phyloP scores from a whole-genome alignment of 2,797 vertebrate species.

The Crax fasciolata region DNA sequence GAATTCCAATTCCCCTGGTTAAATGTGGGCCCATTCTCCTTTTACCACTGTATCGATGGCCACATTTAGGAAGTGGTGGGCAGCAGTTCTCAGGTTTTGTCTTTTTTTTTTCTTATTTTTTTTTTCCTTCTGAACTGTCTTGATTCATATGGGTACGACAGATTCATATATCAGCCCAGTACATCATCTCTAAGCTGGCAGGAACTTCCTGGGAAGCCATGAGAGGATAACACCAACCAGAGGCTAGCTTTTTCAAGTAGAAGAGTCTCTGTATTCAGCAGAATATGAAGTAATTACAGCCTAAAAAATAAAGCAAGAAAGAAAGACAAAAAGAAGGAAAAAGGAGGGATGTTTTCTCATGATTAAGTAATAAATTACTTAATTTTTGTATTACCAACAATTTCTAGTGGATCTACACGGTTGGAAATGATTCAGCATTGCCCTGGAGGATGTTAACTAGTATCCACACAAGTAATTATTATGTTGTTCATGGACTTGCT shows the following conservation, averaged over 20 bases:
- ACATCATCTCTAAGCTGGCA: neutral
- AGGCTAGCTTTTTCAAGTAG: neutral
- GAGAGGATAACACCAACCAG: fast-evolving
- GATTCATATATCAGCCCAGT: neutral
- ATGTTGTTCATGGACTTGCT: neutral
- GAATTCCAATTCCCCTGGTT: neutral
- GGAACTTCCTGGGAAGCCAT: neutral
- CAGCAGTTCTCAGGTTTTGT: neutral
- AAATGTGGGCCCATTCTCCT: neutral
- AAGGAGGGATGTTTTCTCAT: neutral
- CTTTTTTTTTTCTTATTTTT: neutral
- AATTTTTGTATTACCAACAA: neutral
- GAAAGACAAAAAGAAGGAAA: too few species aligned
- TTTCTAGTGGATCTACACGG: neutral
- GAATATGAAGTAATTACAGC: neutral
- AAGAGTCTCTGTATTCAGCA: neutral
- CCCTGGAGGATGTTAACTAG: neutral
- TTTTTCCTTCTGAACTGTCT: neutral
- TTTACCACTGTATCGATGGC: neutral
- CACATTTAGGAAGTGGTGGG: neutral
- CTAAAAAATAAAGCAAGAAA: too few species aligned
- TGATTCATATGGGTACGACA: neutral
- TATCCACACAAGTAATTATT: neutral
- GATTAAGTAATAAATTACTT: neutral
- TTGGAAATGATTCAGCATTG: neutral